phyloP scores from a whole-genome alignment of 2,888 invertebrate genomes.

The Clivina fossor region DNA sequence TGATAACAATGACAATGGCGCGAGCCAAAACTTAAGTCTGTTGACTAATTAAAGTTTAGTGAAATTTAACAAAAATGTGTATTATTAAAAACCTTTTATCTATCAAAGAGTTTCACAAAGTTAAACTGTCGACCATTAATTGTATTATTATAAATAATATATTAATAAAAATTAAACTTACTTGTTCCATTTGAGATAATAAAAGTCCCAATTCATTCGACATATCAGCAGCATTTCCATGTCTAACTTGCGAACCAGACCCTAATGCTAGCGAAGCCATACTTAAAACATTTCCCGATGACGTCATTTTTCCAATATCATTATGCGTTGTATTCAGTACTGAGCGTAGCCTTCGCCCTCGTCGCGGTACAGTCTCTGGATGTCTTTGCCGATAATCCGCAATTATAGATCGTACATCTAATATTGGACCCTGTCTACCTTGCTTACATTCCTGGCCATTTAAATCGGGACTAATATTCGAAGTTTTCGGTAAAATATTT shows the following conservation, averaged over 20 bases:
- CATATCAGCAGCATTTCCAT: slow-evolving; percentile 44
- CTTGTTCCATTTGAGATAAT: slow-evolving; percentile 48
- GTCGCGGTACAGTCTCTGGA: slow-evolving; percentile 71
- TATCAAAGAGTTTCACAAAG: too few species aligned
- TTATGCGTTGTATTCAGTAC: slow-evolving; percentile 51
- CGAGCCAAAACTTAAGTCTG: too few species aligned
- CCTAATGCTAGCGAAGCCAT: slow-evolving; percentile 51
- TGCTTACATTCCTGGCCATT: slow-evolving; percentile 62
- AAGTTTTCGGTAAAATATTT: slow-evolving; percentile 42
- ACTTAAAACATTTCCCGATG: slow-evolving; percentile 19
- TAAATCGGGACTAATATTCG: slow-evolving; percentile 51
- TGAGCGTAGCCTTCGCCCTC: slow-evolving; percentile 65
- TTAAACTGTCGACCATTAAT: too few species aligned
- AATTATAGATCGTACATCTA: slow-evolving; percentile 80
- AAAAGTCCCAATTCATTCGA: slow-evolving; percentile 49
- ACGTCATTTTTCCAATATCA: slow-evolving; percentile 42
- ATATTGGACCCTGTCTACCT: slow-evolving; percentile 71
- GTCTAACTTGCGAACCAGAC: slow-evolving; percentile 53
- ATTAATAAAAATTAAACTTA: slow-evolving; percentile 45
- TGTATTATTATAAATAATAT: too few species aligned
- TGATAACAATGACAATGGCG: too few species aligned
- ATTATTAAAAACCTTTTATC: too few species aligned
- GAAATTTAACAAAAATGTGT: too few species aligned
- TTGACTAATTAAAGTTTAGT: too few species aligned
- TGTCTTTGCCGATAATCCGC: slow-evolving; percentile 78